Evolutionary conservation across 2,113 vertebrate species (phyloP).

Genomic region (Amblyopsis rosae): DNA sequence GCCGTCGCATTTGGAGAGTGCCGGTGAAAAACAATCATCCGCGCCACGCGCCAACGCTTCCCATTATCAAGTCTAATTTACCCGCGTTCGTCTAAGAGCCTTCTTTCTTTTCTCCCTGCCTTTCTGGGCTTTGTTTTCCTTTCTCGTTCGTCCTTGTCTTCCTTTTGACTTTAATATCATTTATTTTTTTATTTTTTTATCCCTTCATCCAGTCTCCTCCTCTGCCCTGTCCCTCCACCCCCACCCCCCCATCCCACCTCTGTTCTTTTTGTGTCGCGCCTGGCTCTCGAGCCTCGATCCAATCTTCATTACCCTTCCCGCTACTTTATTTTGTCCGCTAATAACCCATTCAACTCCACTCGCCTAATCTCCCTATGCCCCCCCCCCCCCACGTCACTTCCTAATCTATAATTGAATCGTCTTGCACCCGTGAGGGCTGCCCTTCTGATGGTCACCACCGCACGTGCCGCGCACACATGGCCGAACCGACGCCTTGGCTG

Average conservation of each 20-base stretch:
- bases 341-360: constrained; percentile 66
- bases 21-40: constrained; percentile 59
- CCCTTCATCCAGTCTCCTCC: background rate
- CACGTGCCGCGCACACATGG: constrained; percentile 19
- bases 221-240: background rate
- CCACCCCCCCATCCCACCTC: constrained; percentile 8
- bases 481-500: constrained; percentile 4
- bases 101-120: constrained; percentile 32
- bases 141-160: constrained; percentile 20
- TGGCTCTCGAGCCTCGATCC: constrained; percentile 37
- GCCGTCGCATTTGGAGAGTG: constrained; percentile 45
- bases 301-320: constrained; percentile 58
- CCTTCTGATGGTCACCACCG: constrained; percentile 43
- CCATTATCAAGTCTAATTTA: constrained; percentile 69
- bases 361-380: constrained; percentile 52
- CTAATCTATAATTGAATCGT: constrained; percentile 79
- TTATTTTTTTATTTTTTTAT: constrained; percentile 12
- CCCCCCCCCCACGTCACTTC: constrained; percentile 12
- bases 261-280: constrained; percentile 2
- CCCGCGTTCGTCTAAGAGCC: constrained; percentile 49
- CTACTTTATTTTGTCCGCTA: constrained; percentile 60
- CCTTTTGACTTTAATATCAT: constrained; percentile 58
- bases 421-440: constrained; percentile 53
- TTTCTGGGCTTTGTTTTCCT: background rate
- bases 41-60: constrained; percentile 55